These are phyloP conservation scores for Marisa cornuarietis DNA, from an alignment of 1,140 invertebrate genomes.

Conservation along the genomic window DNA sequence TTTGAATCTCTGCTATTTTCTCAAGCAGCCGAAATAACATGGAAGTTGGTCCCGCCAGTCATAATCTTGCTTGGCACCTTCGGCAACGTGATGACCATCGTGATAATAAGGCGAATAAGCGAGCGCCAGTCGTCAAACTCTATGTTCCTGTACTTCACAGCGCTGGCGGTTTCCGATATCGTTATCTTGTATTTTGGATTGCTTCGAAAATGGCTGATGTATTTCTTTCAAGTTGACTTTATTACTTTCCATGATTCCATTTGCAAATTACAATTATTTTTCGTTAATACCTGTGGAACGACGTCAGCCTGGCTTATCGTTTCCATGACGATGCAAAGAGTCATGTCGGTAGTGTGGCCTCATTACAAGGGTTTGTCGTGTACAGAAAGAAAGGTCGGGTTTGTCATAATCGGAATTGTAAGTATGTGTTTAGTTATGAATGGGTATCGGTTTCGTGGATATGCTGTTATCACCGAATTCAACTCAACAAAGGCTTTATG, in stretches of 20 bases:
- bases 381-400: background rate
- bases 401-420: no score
- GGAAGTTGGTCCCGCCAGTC: constrained; percentile 19
- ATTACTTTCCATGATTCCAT: constrained; percentile 17
- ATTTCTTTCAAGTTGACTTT: constrained; percentile 35
- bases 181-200: constrained; percentile 41
- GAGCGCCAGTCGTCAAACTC: background rate
- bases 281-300: constrained; percentile 29
- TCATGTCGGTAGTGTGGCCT: constrained; percentile 41
- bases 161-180: constrained; percentile 38
- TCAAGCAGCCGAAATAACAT: background rate
- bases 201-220: constrained; percentile 38
- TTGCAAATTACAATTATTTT: constrained; percentile 39
- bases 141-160: constrained; percentile 32
- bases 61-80: constrained; percentile 29
- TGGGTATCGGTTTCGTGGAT: no score
- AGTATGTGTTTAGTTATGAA: no score
- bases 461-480: no score
- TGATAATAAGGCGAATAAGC: constrained; percentile 19
- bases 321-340: constrained; percentile 43
- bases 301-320: constrained; percentile 47
- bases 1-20: background rate
- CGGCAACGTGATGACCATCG: constrained; percentile 31
- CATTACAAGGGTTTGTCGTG: constrained; percentile 33
- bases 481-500: background rate